phyloP scores from a whole-genome alignment of 2,113 vertebrate species.

The Isichthys henryi region DNA sequence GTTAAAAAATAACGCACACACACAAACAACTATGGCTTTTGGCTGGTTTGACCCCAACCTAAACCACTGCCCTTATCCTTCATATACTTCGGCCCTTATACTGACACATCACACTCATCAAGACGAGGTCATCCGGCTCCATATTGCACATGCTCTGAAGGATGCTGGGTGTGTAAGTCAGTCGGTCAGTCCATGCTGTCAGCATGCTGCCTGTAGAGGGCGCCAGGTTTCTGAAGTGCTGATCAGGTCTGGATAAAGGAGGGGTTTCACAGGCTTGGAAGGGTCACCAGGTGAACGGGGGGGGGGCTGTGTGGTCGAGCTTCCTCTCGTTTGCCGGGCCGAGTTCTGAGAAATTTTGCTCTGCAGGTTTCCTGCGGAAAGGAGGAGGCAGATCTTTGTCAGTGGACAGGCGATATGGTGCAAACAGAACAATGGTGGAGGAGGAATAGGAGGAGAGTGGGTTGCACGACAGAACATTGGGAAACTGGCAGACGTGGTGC shows the following conservation, averaged over 20 bases:
- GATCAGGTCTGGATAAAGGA: not conserved
- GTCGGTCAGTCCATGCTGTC: not conserved
- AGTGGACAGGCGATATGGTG: not conserved
- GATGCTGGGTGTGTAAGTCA: not conserved
- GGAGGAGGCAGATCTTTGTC: constrained; percentile 3
- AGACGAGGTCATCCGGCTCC: not conserved
- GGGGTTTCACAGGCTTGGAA: not conserved
- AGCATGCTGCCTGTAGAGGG: not conserved
- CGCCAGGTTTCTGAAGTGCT: not conserved
- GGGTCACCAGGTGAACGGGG: not conserved
- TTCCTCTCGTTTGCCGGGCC: not conserved
- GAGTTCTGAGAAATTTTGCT: not conserved
- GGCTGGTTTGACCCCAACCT: not conserved
- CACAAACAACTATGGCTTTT: not conserved
- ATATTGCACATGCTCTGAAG: constrained; percentile 25
- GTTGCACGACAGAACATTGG: not conserved
- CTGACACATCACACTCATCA: not conserved
- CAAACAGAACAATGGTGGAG: not conserved
- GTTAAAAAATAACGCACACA: not conserved
- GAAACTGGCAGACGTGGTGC: not conserved
- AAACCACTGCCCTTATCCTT: not conserved
- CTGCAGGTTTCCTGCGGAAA: not conserved
- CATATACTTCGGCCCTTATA: not conserved
- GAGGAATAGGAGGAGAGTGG: not conserved
- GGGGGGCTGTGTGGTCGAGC: not conserved